Base-by-base conservation (phyloP, 2,797 vertebrate genomes). In the Choloepus didactylus region DNA sequence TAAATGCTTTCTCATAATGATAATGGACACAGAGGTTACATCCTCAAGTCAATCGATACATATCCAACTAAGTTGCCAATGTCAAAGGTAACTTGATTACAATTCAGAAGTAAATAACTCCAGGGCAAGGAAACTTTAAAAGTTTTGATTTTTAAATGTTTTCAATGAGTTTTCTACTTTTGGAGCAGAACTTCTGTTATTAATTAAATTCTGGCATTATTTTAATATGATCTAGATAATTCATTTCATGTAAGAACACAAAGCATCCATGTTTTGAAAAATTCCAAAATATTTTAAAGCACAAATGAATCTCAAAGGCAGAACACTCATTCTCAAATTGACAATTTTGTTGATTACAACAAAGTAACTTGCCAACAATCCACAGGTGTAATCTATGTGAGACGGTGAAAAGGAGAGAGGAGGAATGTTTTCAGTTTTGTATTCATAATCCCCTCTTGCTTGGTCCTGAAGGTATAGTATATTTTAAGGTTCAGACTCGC, bases 151-250 rank as follows among this genome's bases (percentile, higher is more conserved):
- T 93, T 87, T 12, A 59, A 96, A 49, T 86, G 69, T 82, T 95
- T 96, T 88, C 72, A 90, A 51, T 91, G 75, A 86, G 59, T 91
- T 84, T 73, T 87, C 5, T 70, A 80, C 59, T 89, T 94, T 31
- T 92, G 69, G 84, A 77, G 25, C 35, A 64, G 38, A 94, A 90
- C 54, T 95, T 77, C 54, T 94, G 81, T 41, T 89, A 79, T 41
- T 95, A 75, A 77, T 91, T 95, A 91, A 94, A 93, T 82, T 79
- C 77, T 82, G 80, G 56, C 75, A 86, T 25, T 70, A 41, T 91
- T 92, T 91, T 90, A 73, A 84, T 41, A 77, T 60, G 62, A 91
- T 67, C 41, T 56, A 89, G 29, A 67, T 90, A 75, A 41, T 54
- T 8, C 69, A 91, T 56, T 95, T 38, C 41, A 59, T 69, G 12